phyloP scores from a whole-genome alignment of 2,797 vertebrate species.

The Clarias laeviceps region DNA sequence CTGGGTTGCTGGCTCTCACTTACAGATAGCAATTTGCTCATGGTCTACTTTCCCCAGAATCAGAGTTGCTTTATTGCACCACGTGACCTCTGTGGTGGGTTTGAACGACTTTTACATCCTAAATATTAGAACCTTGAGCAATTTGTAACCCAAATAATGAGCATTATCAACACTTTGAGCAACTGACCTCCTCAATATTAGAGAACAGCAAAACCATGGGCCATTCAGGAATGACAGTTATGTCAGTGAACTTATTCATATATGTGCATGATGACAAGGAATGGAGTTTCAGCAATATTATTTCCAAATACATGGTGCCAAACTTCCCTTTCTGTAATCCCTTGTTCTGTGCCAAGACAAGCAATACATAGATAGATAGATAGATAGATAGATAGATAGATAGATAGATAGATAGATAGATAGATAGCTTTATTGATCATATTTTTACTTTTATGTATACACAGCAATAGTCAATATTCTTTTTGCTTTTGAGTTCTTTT shows the following conservation, averaged over 20 bases:
- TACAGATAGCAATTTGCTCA: not conserved
- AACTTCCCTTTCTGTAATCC: not conserved
- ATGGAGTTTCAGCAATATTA: not conserved
- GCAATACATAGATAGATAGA: not conserved
- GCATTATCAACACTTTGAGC: not conserved
- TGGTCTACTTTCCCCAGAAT: not conserved
- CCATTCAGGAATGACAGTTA: not conserved
- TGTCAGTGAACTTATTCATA: not conserved
- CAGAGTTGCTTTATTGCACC: not conserved
- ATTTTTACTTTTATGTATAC: not conserved
- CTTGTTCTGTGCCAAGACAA: not conserved
- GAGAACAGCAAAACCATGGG: not conserved
- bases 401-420: no score
- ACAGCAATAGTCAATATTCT: not conserved
- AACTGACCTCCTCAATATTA: not conserved
- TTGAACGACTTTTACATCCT: not conserved
- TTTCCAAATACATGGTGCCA: not conserved
- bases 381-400: no score
- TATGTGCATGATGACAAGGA: not conserved
- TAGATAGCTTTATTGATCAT: no score
- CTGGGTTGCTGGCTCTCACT: not conserved
- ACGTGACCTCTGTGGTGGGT: not conserved
- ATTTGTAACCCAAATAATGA: not conserved
- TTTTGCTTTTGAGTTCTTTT: not conserved
- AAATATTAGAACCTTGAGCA: not conserved